These are phyloP conservation scores for Aramus guarauna DNA, from an alignment of 2,113 vertebrate genomes.

Conservation along the genomic window DNA sequence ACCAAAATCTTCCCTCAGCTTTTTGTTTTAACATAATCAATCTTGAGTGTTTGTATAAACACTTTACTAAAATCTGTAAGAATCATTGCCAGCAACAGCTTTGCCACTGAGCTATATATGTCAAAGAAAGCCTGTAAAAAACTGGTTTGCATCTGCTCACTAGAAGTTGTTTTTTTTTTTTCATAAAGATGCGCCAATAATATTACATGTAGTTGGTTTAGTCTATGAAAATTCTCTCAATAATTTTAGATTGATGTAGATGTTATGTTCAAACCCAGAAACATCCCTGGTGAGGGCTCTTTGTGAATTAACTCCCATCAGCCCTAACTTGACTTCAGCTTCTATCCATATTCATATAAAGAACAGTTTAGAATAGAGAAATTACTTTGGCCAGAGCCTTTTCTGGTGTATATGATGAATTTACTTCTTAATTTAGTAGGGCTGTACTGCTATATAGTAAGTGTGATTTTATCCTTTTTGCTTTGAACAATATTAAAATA, in stretches of 20 bases:
- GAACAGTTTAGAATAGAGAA: neutral
- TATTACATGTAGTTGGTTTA: neutral
- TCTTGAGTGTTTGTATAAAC: neutral
- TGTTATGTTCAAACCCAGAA: neutral
- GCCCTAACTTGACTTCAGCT: neutral
- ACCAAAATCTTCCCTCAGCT: neutral
- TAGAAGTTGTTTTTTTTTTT: neutral
- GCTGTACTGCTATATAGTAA: neutral
- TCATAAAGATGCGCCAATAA: neutral
- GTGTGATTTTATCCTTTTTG: neutral
- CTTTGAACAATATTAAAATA: neutral
- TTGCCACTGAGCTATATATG: neutral
- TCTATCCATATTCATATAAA: neutral
- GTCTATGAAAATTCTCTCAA: neutral
- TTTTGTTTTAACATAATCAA: neutral
- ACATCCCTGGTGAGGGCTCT: neutral
- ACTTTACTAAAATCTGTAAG: neutral
- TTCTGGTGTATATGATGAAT: neutral
- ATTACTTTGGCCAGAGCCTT: neutral
- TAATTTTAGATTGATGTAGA: neutral
- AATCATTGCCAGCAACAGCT: neutral
- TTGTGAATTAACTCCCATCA: neutral
- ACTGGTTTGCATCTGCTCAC: neutral
- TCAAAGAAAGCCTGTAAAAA: neutral
- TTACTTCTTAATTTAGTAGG: neutral